Evolutionary conservation across 2,888 invertebrate genomes (phyloP).

Genomic region (Mantis religiosa): DNA sequence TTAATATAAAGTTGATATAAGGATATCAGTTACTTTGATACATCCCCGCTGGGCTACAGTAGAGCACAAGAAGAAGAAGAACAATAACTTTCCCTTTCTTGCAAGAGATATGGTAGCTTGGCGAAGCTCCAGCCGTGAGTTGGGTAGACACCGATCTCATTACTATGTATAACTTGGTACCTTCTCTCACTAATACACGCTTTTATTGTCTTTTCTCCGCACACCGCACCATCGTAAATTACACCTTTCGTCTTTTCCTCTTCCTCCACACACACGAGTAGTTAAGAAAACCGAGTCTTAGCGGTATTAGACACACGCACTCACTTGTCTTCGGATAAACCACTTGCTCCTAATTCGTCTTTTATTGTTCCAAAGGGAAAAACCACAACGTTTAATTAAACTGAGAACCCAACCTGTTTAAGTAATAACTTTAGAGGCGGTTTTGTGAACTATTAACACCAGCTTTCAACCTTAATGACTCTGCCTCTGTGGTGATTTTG

Average conservation of each 20-base stretch:
- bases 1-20: too few relatives aligned
- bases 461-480: background rate
- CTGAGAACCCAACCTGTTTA: background rate
- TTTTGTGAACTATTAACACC: background rate
- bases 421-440: background rate
- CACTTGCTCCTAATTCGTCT: background rate
- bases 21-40: too few relatives aligned
- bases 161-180: constrained; percentile 1
- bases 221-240: background rate
- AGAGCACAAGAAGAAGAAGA: background rate
- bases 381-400: background rate
- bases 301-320: background rate
- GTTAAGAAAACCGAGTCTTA: background rate
- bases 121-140: background rate
- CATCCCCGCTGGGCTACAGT: too few relatives aligned
- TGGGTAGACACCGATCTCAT: background rate
- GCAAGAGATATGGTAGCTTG: background rate
- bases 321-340: background rate
- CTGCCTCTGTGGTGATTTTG: too few relatives aligned
- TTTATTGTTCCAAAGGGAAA: background rate
- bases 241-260: background rate
- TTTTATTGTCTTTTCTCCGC: background rate
- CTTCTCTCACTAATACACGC: background rate
- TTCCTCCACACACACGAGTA: background rate
- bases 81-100: background rate